A percentile compares a stretch with the other conserved stretches of the same genome.
Conservation (phyloP, 2,888 invertebrate species). For the Heliconius ismenius region DNA sequence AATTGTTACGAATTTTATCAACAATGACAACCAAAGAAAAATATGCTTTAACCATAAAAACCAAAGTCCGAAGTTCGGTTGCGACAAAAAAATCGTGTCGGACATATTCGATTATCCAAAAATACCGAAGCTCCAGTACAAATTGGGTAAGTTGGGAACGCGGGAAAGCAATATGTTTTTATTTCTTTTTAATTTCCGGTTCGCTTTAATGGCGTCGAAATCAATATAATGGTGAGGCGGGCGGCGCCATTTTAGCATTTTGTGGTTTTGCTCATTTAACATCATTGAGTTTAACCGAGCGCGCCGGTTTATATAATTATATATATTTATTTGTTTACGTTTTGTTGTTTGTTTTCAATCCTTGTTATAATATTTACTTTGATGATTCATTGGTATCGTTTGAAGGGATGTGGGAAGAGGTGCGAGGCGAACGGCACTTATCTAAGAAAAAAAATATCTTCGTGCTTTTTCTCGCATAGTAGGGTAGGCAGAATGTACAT, state of each 20-base stretch:
- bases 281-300: conserved; percentile 62
- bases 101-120: conserved; percentile 53
- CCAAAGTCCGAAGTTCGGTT: conserved; percentile 39
- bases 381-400: neutral
- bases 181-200: conserved; percentile 82
- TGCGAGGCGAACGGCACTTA: neutral
- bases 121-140: conserved; percentile 72
- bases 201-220: conserved; percentile 80
- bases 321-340: conserved; percentile 52
- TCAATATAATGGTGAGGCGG: conserved; percentile 78
- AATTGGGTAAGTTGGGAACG: conserved; percentile 78
- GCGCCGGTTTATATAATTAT: conserved; percentile 64
- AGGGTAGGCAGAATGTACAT: too few relatives aligned
- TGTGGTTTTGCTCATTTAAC: conserved; percentile 79
- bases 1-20: conserved; percentile 53
- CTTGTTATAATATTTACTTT: conserved; percentile 33
- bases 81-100: conserved; percentile 43
- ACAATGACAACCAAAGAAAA: conserved; percentile 27
- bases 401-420: neutral
- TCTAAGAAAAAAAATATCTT: neutral
- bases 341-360: conserved; percentile 49
- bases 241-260: conserved; percentile 75
- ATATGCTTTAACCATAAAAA: conserved; percentile 31
- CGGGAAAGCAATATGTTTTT: conserved; percentile 81
- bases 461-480: neutral